Base-by-base conservation (phyloP, 2,888 invertebrate species). In the Acrocera orbiculus region DNA sequence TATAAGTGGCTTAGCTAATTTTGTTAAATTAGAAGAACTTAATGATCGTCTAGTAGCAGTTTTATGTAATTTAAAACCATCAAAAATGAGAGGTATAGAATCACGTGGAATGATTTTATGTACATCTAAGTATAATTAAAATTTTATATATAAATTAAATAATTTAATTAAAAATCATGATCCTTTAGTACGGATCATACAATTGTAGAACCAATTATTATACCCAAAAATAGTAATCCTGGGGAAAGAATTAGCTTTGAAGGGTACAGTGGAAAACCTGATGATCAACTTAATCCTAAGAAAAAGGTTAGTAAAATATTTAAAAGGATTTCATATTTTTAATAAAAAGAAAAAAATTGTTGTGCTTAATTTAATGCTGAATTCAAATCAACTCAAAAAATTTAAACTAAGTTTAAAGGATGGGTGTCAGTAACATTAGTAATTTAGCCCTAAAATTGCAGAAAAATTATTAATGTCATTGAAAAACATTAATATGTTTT, bases 41-140 rank as follows among this genome's bases (percentile, higher is more conserved):
- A 69, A 79, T 50, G 70, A 89, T 49, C 70, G 89, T 38, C 65
- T 83, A 59, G 95, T 93, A 5, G 80, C 96, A 4, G 85, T 96
- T 4, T 63, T 98, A 31, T 92, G 92, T 47, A 98, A 98, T 60
- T 68, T 98, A 31, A 98, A 98, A 63, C 78, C 96, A 23, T 90
- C 89, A 10, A 96, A 93, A 67, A 85, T 96, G 77, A 69, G 93
- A 42, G 92, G 93, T 31, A 65, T 93, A 17, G 75, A 81, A 46
- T 92, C 92, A 0, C 76, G 79, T 53, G 93, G 89, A 40, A 92
- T 93, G 90, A 82, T 93, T 23, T 65, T 93, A 30, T 92, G 90
- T 65, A 87, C 89, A 11, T 87, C 86, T 27, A 61, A 69, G 74
- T 74, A 53, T 62, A 64, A 61, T 25, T 15, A 30, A 35, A 23